These are phyloP conservation scores for Nasonia giraulti DNA, from an alignment of 1,140 invertebrate genomes.

Conservation along the genomic window DNA sequence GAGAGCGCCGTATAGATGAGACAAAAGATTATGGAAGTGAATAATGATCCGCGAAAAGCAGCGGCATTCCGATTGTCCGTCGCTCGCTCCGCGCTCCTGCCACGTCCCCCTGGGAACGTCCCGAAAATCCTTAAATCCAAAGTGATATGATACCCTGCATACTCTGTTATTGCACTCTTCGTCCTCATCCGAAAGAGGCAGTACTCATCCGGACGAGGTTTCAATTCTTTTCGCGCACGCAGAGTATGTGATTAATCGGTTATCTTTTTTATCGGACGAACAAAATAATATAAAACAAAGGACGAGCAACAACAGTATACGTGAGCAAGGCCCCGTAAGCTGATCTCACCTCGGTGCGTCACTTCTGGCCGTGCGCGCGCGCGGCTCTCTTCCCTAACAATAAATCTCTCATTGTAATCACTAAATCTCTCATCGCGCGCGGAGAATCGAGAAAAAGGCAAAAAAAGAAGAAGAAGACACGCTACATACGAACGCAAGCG, in stretches of 20 bases:
- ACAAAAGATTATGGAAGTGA: conserved; percentile 67
- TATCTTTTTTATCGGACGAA: background rate
- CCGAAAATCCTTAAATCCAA: conserved; percentile 45
- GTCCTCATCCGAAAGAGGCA: no score
- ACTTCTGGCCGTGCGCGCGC: conserved; percentile 20
- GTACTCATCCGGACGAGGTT: no score
- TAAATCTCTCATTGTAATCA: conserved; percentile 53
- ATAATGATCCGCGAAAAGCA: conserved; percentile 68
- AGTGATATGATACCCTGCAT: conserved; percentile 25
- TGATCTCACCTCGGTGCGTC: conserved; percentile 51
- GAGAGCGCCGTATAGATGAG: conserved; percentile 63
- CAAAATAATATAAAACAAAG: conserved; percentile 12
- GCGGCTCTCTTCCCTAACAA: conserved; percentile 42
- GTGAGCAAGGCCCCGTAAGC: conserved; percentile 36
- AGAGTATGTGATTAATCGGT: background rate
- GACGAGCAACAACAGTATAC: background rate
- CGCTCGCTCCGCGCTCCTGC: conserved; percentile 6
- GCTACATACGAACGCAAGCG: background rate
- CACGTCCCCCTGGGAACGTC: conserved; percentile 12
- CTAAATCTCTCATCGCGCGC: conserved; percentile 50
- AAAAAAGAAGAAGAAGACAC: conserved; percentile 18
- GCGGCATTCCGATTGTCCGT: conserved; percentile 58
- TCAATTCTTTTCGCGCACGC: no score
- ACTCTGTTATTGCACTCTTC: no score
- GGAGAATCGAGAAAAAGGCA: conserved; percentile 30